phyloP scores from a whole-genome alignment of 2,113 vertebrate species.

The Romanogobio albipinnatus region DNA sequence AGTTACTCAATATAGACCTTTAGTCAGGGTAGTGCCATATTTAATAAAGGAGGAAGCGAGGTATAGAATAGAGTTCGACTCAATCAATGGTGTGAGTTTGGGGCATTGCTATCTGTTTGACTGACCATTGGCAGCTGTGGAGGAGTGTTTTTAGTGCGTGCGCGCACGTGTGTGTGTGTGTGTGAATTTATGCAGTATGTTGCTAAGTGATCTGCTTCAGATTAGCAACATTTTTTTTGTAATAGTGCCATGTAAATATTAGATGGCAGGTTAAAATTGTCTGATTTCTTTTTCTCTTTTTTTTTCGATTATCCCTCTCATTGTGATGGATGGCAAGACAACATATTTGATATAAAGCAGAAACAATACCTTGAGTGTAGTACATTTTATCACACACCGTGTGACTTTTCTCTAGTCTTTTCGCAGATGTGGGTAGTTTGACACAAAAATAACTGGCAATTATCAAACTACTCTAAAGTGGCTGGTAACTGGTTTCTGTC shows the following conservation, averaged over 20 bases:
- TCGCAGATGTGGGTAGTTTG: slow-evolving; percentile 54
- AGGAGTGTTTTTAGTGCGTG: background rate
- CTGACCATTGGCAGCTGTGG: background rate
- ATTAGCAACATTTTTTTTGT: background rate
- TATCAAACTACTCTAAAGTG: slow-evolving; percentile 63
- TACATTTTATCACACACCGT: background rate
- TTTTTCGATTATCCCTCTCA: background rate
- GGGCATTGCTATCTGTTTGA: background rate
- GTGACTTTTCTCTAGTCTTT: background rate
- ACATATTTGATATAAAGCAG: background rate
- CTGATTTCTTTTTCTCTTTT: background rate
- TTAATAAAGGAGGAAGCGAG: no score
- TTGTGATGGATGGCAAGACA: background rate
- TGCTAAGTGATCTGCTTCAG: background rate
- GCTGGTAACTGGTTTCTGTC: slow-evolving; percentile 57
- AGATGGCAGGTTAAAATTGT: background rate
- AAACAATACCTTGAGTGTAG: background rate
- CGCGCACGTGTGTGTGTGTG: no score
- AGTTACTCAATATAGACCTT: background rate
- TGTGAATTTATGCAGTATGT: background rate
- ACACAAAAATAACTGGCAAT: slow-evolving; percentile 64
- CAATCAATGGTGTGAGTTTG: background rate
- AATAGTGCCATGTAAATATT: background rate
- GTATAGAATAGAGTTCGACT: no score
- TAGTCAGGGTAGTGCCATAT: no score